Percentiles rank a stretch among this genome's conserved stretches.
Conservation (phyloP, 1,140 invertebrate genomes). For the Zaprionus lachaisei region DNA sequence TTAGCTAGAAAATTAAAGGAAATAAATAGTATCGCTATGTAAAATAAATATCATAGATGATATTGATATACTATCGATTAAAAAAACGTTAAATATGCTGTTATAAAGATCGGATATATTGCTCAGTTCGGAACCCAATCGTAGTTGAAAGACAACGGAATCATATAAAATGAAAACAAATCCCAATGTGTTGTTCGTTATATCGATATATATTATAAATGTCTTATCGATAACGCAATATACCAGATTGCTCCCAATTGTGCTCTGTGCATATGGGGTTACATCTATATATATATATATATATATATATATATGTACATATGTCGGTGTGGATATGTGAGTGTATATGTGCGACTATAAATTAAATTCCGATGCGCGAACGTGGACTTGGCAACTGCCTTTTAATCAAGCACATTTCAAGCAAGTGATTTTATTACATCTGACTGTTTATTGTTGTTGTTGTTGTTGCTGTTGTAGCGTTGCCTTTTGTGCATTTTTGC, state of each 20-base stretch:
- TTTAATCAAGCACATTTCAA: constrained; percentile 80
- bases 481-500: constrained; percentile 68
- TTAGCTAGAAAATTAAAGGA: too few species aligned
- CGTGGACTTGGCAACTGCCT: constrained; percentile 59
- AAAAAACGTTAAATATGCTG: too few species aligned
- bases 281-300: not conserved
- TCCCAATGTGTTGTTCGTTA: too few species aligned
- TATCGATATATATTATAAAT: too few species aligned
- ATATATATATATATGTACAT: not conserved
- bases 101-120: too few species aligned
- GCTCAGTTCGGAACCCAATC: too few species aligned
- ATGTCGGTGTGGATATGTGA: not conserved
- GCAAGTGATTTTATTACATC: constrained; percentile 74
- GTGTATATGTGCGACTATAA: not conserved
- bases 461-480: constrained; percentile 16
- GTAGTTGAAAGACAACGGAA: too few species aligned
- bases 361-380: constrained; percentile 47
- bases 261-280: not conserved
- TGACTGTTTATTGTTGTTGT: constrained; percentile 32
- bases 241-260: not conserved
- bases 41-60: too few species aligned
- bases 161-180: too few species aligned
- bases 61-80: too few species aligned
- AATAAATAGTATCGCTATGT: too few species aligned
- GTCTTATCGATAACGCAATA: too few species aligned